Base-by-base conservation (phyloP, 2,113 vertebrate species). In the Pelmatolapia mariae region DNA sequence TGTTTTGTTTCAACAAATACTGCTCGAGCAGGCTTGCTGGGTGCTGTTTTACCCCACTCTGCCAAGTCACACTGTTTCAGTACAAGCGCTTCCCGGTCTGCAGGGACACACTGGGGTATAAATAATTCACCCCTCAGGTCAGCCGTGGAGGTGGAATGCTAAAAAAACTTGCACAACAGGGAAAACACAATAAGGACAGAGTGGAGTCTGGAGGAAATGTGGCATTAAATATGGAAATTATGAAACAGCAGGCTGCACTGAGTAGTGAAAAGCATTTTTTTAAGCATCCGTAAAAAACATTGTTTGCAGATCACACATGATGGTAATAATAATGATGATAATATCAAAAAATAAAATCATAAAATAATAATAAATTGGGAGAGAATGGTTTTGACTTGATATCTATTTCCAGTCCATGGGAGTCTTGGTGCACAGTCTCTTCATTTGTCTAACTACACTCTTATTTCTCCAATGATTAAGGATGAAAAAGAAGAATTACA, bases 51-150 rank as follows among this genome's bases (percentile, higher is more conserved):
- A 91, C 76, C 84, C 73, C 12, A 4, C 92, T 90, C 68, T 86
- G 88, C 89, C 91, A 90, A 93, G 91, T 93, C 91, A 88, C 36
- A 78, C 82, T 89, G 89, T 71, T 93, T 93, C 31, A 90, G 90
- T 89, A 87, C 83, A 90, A 93, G 91, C 88, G 56, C 83, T 86
- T 90, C 87, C 83, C 59, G 6, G 80, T 87, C 91, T 87, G 84
- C 38, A 50, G 89, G 90, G 91, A 94, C 85, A 89, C 86, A 89
- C 84, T 12, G 82, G 85, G 86, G 90, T 90, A 93, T 95, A 91
- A 95, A 95, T 93, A 92, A 95, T 95, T 93, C 89, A 95, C 88
- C 90, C 90, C 90, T 89, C 79, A 89, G 93, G 93, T 89, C 89
- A 90, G 84, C 47, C 5, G 2, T 89, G 81, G 86, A 92, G 91